phyloP scores from a whole-genome alignment of 1,140 invertebrate genomes.

The Camponotus floridanus region DNA sequence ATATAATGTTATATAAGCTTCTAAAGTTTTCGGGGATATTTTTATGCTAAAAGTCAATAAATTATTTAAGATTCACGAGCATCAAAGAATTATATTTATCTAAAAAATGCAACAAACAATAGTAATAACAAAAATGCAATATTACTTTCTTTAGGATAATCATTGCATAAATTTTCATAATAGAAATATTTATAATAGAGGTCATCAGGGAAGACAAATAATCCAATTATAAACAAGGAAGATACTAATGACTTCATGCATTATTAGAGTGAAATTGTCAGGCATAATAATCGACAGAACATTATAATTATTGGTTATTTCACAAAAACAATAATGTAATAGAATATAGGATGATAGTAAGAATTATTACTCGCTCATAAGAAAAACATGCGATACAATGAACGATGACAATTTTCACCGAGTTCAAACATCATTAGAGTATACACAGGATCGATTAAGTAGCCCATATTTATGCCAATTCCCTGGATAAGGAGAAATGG shows the following conservation, averaged over 20 bases:
- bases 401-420: conserved; percentile 19
- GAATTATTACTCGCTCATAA: background rate
- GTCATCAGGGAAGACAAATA: background rate
- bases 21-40: conserved; percentile 22
- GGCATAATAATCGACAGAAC: no score
- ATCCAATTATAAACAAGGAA: background rate
- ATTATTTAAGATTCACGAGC: background rate
- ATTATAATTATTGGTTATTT: background rate
- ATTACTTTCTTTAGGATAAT: background rate
- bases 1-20: conserved; percentile 42
- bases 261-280: background rate
- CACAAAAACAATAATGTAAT: background rate
- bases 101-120: background rate
- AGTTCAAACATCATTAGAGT: background rate
- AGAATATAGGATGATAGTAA: background rate
- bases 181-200: background rate
- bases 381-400: background rate
- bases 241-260: background rate
- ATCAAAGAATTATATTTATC: background rate
- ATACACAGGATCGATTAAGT: background rate
- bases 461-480: conserved; percentile 20
- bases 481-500: background rate
- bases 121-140: background rate
- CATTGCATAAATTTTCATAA: no score
- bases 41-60: background rate